phyloP scores from a whole-genome alignment of 2,797 vertebrate genomes.

The Distichodus sexfasciatus region DNA sequence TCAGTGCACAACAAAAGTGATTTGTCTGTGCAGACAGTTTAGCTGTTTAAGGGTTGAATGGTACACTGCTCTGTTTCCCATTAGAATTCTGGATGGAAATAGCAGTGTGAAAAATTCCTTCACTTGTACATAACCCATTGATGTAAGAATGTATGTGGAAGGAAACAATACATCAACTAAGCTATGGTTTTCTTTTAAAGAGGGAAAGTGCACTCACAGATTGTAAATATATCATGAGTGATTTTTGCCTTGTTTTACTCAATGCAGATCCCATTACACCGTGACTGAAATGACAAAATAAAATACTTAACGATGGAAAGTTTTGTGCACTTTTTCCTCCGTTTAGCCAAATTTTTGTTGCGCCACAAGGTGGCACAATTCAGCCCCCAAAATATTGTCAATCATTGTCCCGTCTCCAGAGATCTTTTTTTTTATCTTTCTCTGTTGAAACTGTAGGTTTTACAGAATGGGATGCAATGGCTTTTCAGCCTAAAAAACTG shows the following conservation, averaged over 20 bases:
- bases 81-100: too few species aligned
- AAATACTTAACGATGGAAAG: slow-evolving; percentile 28
- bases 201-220: neutral
- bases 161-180: neutral
- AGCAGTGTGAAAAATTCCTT: neutral
- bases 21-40: slow-evolving; percentile 24
- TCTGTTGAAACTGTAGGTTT: neutral
- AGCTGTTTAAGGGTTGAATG: neutral
- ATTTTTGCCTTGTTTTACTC: slow-evolving; percentile 27
- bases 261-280: neutral
- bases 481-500: slow-evolving; percentile 39
- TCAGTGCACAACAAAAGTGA: too few species aligned
- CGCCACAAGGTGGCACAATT: slow-evolving; percentile 57
- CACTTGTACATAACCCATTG: slow-evolving; percentile 29
- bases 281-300: slow-evolving; percentile 38
- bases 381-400: neutral
- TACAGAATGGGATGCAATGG: neutral
- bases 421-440: neutral
- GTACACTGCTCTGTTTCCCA: neutral
- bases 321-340: neutral
- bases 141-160: neutral
- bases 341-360: neutral
- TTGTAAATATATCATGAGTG: slow-evolving; percentile 42
- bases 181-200: neutral
- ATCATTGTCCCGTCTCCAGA: neutral